Percentiles rank a stretch among this genome's conserved stretches.
These are phyloP conservation scores for Acronicta leporina DNA, from an alignment of 2,888 invertebrate species.

Conservation along the genomic window DNA sequence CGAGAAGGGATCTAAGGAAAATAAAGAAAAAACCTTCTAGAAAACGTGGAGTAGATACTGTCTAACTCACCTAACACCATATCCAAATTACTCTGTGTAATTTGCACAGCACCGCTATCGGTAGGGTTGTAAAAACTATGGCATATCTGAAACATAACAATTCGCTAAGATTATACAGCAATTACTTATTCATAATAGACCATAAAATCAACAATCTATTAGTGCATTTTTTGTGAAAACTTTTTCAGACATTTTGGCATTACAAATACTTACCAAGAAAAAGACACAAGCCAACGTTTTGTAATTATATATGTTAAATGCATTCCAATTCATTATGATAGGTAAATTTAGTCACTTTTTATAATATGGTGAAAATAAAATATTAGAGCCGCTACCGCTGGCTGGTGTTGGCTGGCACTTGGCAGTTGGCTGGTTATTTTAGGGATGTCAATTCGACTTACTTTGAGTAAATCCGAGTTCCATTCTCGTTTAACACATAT, in stretches of 20 bases:
- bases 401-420: conserved; percentile 53
- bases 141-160: conserved; percentile 85
- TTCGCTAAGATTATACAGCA: conserved; percentile 62
- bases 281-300: conserved; percentile 71
- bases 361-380: conserved; percentile 57
- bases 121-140: conserved; percentile 92
- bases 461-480: no score
- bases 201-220: conserved; percentile 78
- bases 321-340: conserved; percentile 68
- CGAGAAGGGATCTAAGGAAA: background rate
- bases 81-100: conserved; percentile 95
- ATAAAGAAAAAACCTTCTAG: conserved; percentile 28
- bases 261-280: conserved; percentile 75
- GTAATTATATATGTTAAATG: conserved; percentile 66
- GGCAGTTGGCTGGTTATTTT: no score
- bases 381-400: conserved; percentile 57
- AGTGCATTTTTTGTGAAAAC: conserved; percentile 48
- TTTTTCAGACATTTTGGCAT: conserved; percentile 42
- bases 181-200: conserved; percentile 77
- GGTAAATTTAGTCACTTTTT: conserved; percentile 44
- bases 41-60: conserved; percentile 49
- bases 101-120: conserved; percentile 94
- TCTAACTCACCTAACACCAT: conserved; percentile 94
- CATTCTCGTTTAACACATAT: no score
- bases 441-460: no score